phyloP scores from a whole-genome alignment of 2,797 vertebrate species.

The Eremophila alpestris region DNA sequence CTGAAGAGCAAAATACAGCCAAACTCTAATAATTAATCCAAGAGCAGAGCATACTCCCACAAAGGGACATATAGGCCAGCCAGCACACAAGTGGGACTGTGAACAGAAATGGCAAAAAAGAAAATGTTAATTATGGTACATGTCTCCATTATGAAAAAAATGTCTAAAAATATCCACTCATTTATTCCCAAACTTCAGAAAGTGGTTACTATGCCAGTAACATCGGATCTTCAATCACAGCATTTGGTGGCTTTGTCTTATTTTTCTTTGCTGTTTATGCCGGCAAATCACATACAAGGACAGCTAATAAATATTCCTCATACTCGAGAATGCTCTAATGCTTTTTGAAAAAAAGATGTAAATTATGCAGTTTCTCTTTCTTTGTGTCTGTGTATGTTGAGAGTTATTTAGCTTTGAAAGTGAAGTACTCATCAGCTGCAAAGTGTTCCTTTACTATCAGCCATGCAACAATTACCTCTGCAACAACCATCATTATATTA shows the following conservation, averaged over 20 bases:
- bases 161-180: background rate
- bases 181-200: background rate
- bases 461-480: constrained; percentile 39
- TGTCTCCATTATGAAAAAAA: background rate
- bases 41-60: background rate
- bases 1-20: background rate
- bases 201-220: background rate
- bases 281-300: background rate
- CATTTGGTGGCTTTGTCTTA: background rate
- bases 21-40: background rate
- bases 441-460: constrained; percentile 31
- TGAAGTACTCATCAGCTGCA: constrained; percentile 31
- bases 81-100: background rate
- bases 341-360: background rate
- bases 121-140: background rate
- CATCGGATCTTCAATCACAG: background rate
- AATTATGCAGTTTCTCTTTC: background rate
- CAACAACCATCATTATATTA: constrained; percentile 40
- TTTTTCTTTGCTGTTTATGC: background rate
- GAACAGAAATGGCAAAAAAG: background rate
- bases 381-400: background rate
- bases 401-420: constrained; percentile 2
- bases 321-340: background rate
- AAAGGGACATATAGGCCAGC: background rate
- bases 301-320: background rate